Percentiles rank a stretch among this genome's conserved stretches.
phyloP scores from a whole-genome alignment of 2,113 vertebrate species.

The Scopus umbretta region DNA sequence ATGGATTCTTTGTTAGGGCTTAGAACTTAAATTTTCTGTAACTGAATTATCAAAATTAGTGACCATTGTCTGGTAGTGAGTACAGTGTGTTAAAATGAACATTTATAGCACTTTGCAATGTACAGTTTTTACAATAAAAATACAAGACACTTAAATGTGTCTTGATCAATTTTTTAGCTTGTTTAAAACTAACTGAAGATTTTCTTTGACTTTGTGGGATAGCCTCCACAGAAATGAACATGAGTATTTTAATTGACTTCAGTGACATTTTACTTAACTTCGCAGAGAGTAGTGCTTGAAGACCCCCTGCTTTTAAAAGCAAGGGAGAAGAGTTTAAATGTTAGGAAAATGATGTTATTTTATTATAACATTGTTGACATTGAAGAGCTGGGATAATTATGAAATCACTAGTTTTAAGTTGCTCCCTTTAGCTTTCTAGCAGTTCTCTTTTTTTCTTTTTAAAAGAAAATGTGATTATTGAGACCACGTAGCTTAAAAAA shows the following conservation, averaged over 20 bases:
- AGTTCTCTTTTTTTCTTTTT: neutral
- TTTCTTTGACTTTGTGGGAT: neutral
- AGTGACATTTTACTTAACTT: neutral
- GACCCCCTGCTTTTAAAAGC: neutral
- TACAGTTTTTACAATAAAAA: neutral
- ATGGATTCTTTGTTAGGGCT: neutral
- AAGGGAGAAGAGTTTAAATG: neutral
- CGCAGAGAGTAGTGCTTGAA: neutral
- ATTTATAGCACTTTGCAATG: neutral
- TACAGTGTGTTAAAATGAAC: neutral
- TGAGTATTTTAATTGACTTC: neutral
- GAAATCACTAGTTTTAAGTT: neutral
- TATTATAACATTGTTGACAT: neutral
- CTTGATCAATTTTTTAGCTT: neutral
- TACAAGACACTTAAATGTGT: neutral
- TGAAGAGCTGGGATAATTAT: neutral
- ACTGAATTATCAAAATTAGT: neutral
- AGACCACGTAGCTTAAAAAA: neutral
- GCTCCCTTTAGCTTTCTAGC: neutral
- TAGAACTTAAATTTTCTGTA: neutral
- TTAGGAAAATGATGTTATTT: neutral
- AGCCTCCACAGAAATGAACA: neutral
- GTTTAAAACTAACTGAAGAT: neutral
- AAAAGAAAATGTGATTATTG: neutral
- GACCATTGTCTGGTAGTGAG: neutral